Percentiles rank a stretch among this genome's conserved stretches.
Conservation (phyloP, 2,888 invertebrate species). For the Desoria tigrina region DNA sequence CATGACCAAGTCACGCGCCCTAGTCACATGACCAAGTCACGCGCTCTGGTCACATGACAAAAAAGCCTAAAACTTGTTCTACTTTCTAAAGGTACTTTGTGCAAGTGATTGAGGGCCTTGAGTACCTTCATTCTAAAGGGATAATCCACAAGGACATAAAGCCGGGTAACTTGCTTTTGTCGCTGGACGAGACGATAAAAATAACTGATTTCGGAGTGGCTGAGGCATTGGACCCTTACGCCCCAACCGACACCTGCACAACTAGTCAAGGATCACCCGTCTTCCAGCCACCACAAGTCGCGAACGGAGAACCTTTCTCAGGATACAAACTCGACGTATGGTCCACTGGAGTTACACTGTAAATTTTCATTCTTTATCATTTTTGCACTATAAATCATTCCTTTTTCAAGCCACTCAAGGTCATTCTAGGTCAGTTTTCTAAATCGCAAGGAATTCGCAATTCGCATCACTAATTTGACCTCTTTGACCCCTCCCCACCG, state of each 20-base stretch:
- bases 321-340: conserved; percentile 98
- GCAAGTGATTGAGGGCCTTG: conserved; percentile 84
- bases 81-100: no score
- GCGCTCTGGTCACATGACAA: no score
- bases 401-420: background rate
- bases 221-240: conserved; percentile 88
- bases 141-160: conserved; percentile 99
- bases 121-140: conserved; percentile 91
- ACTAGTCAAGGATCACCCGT: conserved; percentile 98
- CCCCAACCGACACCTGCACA: conserved; percentile 81
- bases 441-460: no score
- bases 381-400: background rate
- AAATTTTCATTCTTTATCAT: conserved; percentile 55
- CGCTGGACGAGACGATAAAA: conserved; percentile 86
- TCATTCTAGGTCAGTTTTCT: no score
- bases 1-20: no score
- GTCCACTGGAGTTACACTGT: conserved; percentile 97
- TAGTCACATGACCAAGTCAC: no score
- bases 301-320: conserved; percentile 88
- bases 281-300: conserved; percentile 98
- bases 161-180: conserved; percentile 91
- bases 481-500: no score
- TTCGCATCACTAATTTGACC: no score
- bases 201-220: conserved; percentile 99
- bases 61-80: no score